Evolutionary conservation across 2,797 vertebrate genomes (phyloP).

Genomic region (Falco cherrug): DNA sequence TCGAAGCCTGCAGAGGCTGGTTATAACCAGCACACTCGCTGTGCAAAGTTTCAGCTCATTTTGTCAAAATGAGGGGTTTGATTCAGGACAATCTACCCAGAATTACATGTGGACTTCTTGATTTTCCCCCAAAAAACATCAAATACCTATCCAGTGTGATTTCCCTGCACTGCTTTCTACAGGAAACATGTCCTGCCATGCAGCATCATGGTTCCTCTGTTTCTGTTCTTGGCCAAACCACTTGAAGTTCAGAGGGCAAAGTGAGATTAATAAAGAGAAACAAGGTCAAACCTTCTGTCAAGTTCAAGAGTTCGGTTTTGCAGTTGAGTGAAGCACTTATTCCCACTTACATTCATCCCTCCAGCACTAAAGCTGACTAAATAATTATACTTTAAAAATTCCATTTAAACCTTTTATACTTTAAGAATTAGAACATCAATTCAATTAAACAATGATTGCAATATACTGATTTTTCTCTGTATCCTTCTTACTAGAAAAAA

Average conservation of each 20-base stretch:
- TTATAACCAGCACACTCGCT: not conserved
- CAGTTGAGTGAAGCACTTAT: not conserved
- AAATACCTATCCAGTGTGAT: not conserved
- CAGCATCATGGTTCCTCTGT: not conserved
- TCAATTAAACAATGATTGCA: not conserved
- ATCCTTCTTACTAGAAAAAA: not conserved
- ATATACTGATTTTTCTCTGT: not conserved
- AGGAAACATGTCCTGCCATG: not conserved
- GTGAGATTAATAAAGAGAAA: not conserved
- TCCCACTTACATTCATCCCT: not conserved
- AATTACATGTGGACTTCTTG: not conserved
- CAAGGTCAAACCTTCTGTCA: not conserved
- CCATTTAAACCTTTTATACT: not conserved
- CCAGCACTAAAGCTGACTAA: not conserved
- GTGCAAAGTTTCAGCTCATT: not conserved
- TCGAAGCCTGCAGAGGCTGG: not conserved
- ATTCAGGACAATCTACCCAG: not conserved
- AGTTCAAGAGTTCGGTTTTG: conserved; percentile 9
- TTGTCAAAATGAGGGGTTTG: not conserved
- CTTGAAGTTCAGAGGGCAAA: not conserved
- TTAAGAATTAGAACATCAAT: not conserved
- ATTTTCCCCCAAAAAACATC: not conserved
- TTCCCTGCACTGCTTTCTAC: not conserved
- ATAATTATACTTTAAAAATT: not conserved
- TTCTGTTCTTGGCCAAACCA: not conserved